Evolutionary conservation across 2,113 vertebrate genomes (phyloP), one percentile per base, ranked within the genome.

Genomic region (Hucho hucho): DNA sequence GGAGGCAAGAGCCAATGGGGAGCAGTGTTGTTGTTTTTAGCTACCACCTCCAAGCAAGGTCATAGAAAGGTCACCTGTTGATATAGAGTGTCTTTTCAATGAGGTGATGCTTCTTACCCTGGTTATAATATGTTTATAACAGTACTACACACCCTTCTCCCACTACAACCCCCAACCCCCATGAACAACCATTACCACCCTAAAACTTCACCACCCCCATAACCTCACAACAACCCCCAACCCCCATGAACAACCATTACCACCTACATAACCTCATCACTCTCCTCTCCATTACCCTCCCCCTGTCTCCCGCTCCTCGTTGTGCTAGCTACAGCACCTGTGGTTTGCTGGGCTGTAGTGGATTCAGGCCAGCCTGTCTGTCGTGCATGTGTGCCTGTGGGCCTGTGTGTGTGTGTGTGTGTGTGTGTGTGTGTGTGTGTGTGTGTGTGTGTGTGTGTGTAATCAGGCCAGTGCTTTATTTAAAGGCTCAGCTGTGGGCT

Each of bases 381-480:
- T 14, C 16, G 12, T 4, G 32, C 5, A 1, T 37, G 6, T 37
- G 32, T 37, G 1, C 0, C 1, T 32, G 32, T 32, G 5, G 6
- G 32, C 12, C 28, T 46, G 29, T 29, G 29, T 29, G 64, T 53
- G 72, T 32, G 72, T 32, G 49, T 65, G 71, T 29, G 49, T 65
- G 4, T 25, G 66, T 28, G 32, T 26, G 26, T 37, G 32, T 7
- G 32, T 14, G 22, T 2, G 26, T 25, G 13, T 26, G 4, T 6
- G 25, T 5, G 9, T 1, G 37, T 3, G 9, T 3, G 37, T 43
- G 9, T 11, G 49, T 16, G 49, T 16, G 0, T 68, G 74, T 84
- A 93, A 93, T 90, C 90, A 93, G 92, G 93, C 78, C 92, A 92
- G 82, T 7, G 81, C 84, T 94, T 93, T 93, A 93, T 93, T 93